Base-by-base conservation (phyloP, 2,888 invertebrate genomes). In the Eumerus sabulonum region DNA sequence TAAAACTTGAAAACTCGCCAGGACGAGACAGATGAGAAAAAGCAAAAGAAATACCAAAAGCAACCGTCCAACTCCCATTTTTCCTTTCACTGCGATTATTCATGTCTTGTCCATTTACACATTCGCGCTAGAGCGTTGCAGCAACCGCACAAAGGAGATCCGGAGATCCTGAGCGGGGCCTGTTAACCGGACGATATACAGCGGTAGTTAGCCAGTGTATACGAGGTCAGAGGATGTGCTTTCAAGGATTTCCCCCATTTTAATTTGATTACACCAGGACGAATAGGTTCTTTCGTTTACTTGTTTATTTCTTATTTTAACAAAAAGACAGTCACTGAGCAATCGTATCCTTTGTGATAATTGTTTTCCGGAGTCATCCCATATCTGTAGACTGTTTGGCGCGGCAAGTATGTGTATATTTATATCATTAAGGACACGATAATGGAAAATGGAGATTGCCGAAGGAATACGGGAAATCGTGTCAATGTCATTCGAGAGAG, bases 1-100 rank as follows among this genome's bases (percentile, higher is more conserved):
- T 16, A 48, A 63, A 63, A 73, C 73, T 77, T 77, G 73, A 77
- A 73, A 51, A 62, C 67, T 53, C 18, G 72, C 77, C 77, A 77
- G 68, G 60, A 35, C 19, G 19, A 57, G 62, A 12, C 7, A 38
- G 27, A 35, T 12, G 17, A 60, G 53, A 59, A 68, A 44, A 56
- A 19, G 19, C 14, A 57, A 27, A 27, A 40, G 18, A 50, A 27
- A 27, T n/a, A 7, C 27, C 27, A 27, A 27, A 27, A 27, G 7
- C 2, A 27, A 27, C 2, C 45, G 16, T 76, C 60, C 19, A 77
- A 72, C 60, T 76, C 50, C 18, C 36, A 56, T 76, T 68, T 57
- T 71, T 66, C 54, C 42, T 72, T 72, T 64, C 27, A 38, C 38
- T 51, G 38, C 72, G 51, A 62, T 77, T 67, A 67, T 72, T 77